phyloP scores from a whole-genome alignment of 2,797 vertebrate species.

The Telmatherina bonti region DNA sequence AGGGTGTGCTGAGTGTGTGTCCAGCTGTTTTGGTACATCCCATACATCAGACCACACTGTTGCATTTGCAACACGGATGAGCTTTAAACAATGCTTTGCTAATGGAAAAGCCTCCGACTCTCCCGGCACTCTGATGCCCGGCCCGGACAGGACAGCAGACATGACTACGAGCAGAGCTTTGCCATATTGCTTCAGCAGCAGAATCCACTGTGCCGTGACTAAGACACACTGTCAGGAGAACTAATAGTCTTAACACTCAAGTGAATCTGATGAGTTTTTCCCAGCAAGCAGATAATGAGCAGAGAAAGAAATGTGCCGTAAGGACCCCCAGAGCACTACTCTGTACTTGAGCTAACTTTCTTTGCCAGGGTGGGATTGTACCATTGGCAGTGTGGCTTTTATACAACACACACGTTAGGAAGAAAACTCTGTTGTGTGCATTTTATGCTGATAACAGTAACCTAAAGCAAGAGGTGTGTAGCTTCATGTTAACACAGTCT shows the following conservation, averaged over 20 bases:
- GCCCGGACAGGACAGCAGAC: conserved; percentile 69
- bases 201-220: conserved; percentile 76
- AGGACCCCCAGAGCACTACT: conserved; percentile 59
- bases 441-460: conserved; percentile 21
- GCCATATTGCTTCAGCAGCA: conserved; percentile 80
- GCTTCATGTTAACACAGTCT: background rate
- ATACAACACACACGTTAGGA: background rate
- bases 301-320: conserved; percentile 66
- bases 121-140: conserved; percentile 68
- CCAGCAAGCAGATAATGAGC: conserved; percentile 77
- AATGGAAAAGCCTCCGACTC: conserved; percentile 76
- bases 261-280: conserved; percentile 81
- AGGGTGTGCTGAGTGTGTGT: background rate
- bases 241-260: conserved; percentile 82
- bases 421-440: conserved; percentile 22
- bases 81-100: conserved; percentile 71
- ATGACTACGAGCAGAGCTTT: conserved; percentile 59
- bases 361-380: conserved; percentile 23
- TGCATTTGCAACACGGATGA: conserved; percentile 63
- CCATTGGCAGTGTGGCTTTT: conserved; percentile 17
- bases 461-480: background rate
- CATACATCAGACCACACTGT: conserved; percentile 14
- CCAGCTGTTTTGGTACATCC: background rate
- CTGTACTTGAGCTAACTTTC: conserved; percentile 48
- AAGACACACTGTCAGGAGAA: conserved; percentile 76